These are phyloP conservation scores for Leuciscus idus DNA, from an alignment of 2,113 vertebrate genomes.

Conservation along the genomic window DNA sequence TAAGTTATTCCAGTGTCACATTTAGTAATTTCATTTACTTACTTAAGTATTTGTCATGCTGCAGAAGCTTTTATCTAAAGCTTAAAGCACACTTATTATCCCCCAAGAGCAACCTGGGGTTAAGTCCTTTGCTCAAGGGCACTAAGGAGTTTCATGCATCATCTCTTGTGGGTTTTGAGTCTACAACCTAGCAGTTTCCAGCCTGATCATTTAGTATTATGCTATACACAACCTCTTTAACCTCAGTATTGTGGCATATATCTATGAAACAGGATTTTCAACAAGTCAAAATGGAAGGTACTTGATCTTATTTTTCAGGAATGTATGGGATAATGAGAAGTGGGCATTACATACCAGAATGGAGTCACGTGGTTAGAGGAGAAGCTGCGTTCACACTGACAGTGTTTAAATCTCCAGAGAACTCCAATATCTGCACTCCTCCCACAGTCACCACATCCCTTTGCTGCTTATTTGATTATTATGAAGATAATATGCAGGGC, in stretches of 20 bases:
- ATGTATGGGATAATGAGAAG: neutral
- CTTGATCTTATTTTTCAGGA: neutral
- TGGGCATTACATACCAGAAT: neutral
- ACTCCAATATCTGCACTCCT: too few species aligned
- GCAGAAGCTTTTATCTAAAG: constrained; percentile 13
- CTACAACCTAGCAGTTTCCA: neutral
- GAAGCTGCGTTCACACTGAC: neutral
- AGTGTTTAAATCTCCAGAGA: too few species aligned
- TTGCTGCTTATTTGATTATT: neutral
- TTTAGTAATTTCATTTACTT: constrained; percentile 6
- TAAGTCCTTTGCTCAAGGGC: constrained; percentile 24
- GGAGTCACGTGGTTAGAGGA: neutral
- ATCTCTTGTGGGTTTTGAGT: neutral
- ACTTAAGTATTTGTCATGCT: neutral
- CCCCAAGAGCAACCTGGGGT: neutral
- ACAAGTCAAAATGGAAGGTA: neutral
- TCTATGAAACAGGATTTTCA: neutral
- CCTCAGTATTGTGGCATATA: neutral
- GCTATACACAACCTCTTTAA: neutral
- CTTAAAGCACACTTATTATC: constrained; percentile 16
- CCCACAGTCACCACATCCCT: neutral
- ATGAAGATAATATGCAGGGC: too few species aligned
- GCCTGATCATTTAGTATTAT: neutral
- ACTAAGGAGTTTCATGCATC: constrained; percentile 13
- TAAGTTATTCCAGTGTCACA: constrained; percentile 7